Percentiles rank a stretch among this genome's conserved stretches.
phyloP scores from a whole-genome alignment of 1,140 invertebrate genomes.

The Melanaphis sacchari region DNA sequence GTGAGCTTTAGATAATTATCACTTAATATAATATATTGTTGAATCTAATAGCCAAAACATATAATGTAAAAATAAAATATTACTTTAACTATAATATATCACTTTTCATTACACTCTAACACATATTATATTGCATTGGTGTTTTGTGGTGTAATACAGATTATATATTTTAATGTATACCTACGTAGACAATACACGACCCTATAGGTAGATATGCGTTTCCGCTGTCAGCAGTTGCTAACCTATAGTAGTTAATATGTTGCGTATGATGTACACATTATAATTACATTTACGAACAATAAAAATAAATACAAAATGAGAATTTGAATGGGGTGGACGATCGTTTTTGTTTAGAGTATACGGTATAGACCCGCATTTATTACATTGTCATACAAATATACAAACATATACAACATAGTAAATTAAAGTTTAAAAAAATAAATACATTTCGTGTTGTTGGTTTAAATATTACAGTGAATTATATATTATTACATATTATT shows the following conservation, averaged over 20 bases:
- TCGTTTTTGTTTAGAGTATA: no score
- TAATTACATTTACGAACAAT: no score
- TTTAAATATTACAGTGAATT: background rate
- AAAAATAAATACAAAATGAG: no score
- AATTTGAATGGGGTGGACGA: no score
- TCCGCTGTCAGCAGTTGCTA: background rate
- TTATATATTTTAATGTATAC: background rate
- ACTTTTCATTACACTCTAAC: background rate
- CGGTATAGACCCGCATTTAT: background rate
- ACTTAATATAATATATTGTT: background rate
- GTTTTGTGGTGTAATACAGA: background rate
- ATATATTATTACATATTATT: no score
- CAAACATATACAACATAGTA: background rate
- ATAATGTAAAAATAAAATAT: background rate
- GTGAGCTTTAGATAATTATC: background rate
- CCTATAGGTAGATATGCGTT: background rate
- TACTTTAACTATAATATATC: background rate
- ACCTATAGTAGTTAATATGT: background rate
- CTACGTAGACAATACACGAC: background rate
- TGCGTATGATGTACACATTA: background rate
- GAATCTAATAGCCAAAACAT: background rate
- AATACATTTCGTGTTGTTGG: background rate
- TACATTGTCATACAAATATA: background rate
- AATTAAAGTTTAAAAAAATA: no score
- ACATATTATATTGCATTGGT: background rate